Evolutionary conservation across 2,797 vertebrate genomes (phyloP).

Genomic region (Diglossa cyanea): DNA sequence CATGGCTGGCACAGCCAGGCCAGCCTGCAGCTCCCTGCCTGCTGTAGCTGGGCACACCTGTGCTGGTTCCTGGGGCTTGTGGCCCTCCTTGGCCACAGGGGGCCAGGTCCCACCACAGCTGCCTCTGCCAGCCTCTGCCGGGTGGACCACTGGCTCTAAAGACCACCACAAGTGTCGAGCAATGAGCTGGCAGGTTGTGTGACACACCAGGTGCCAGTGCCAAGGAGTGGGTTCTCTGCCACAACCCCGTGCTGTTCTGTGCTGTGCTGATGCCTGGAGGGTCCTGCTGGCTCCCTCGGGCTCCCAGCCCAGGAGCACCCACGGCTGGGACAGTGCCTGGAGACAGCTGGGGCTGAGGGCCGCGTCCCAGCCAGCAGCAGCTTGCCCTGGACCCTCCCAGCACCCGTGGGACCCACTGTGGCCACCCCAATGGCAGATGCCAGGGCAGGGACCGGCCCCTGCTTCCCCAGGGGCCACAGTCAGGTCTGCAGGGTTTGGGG

Average conservation of each 20-base stretch:
- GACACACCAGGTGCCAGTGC: not conserved
- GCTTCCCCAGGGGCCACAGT: rapidly evolving
- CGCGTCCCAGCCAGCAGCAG: not conserved
- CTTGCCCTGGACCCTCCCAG: not conserved
- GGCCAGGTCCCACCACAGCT: rapidly evolving
- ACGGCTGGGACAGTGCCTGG: rapidly evolving
- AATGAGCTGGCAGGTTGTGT: rapidly evolving
- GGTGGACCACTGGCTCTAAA: rapidly evolving
- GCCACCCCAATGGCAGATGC: rapidly evolving
- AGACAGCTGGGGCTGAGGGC: rapidly evolving
- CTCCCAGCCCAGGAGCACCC: not conserved
- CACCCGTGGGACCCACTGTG: rapidly evolving
- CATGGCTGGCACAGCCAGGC: rapidly evolving
- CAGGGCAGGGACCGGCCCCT: not conserved
- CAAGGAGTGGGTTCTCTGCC: not conserved
- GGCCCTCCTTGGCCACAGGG: rapidly evolving
- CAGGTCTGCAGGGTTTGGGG: not conserved
- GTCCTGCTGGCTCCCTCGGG: not conserved
- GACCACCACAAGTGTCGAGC: rapidly evolving
- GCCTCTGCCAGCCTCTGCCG: not conserved
- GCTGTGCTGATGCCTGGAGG: not conserved
- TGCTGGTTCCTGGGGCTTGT: rapidly evolving
- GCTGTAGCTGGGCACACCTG: not conserved
- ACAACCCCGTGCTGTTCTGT: rapidly evolving
- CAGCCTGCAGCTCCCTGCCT: not conserved